Base-by-base conservation (phyloP, 2,113 vertebrate genomes). In the Antigone vipio region DNA sequence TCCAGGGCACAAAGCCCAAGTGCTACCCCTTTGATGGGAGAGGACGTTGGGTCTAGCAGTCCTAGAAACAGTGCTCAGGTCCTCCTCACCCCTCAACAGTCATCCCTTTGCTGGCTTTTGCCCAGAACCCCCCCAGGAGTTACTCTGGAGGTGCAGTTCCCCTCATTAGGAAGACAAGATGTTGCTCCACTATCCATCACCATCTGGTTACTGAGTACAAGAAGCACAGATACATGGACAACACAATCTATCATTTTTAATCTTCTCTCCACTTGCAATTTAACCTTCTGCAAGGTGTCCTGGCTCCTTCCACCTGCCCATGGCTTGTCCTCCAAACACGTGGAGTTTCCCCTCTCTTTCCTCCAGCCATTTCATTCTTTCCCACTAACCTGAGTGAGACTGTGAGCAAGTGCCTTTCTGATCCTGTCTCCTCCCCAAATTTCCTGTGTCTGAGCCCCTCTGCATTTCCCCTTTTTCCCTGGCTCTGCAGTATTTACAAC, bases 361-460 rank as follows among this genome's bases (percentile, higher is more conserved):
- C 59, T 74, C 34, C 81, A 87, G 38, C 34, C 23, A 12, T 59
- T 85, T 73, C 53, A 32, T 68, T 82, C 64, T 56, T 67, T 44
- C 58, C 38, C 64, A 30, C 74, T 64, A 76, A 68, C 42, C 53
- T 60, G 60, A n/a, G 32, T 15, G 47, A 94, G 69, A 71, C 69
- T 47, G 45, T 4, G 49, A 89, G 79, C 53, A 76, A 26, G 74
- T 59, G 85, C 66, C 82, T 88, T 78, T 67, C 85, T 83, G 71
- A 90, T 93, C 74, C 60, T 1, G 5, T 64, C 81, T 95, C 78
- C 78, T 88, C 75, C 74, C 74, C 88, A 90, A 7, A 96, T 90
- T 95, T 90, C 88, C 88, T 94, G 74, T 82, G 66, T 85, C 88
- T 94, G 90, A 95, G 62, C 67, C 58, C 49, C 78, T 90, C 35